Base-by-base conservation (phyloP, 1,140 invertebrate species). In the Dysdera silvatica region DNA sequence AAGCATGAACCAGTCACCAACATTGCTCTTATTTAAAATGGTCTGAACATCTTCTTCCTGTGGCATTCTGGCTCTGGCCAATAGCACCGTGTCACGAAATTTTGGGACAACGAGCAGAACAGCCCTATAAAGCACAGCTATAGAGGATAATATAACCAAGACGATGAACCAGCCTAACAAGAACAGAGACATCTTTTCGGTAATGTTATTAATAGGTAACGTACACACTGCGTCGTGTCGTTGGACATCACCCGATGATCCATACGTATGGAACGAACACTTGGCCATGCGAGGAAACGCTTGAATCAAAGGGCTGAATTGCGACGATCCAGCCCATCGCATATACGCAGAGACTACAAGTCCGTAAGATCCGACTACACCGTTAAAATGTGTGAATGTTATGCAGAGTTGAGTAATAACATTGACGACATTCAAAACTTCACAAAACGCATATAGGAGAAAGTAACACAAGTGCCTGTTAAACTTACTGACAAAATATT, bases 261-360 rank as follows among this genome's bases (percentile, higher is more conserved):
- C 91, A 72, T 81, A 93, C 77, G 91, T 92, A 77, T 87, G 87
- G 84, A 95, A 94, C 48, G 88, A 91, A 73, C 91, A 95, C 73
- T 94, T 95, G 4, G 91, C 91, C 1, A 95, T 77, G 60, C 89
- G 78, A 0, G 91, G 91, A 72, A 95, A 95, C 14, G 94, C 80
- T 67, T 84, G 83, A 10, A 78, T 71, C 78, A 82, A 80, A 0
- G 80, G 80, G 69, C 82, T 75, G 12, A 74, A 76, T 26, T 80
- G 69, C 37, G 79, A 74, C 45, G 78, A 74, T 71, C 91, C 89
- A 73, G 93, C 87, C 84, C 86, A 83, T 65, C 86, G 85, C 0
- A 86, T 86, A 73, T 91, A 92, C 62, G 81, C 82, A 5, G 92
- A 74, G 5, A 76, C 74, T 23, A 73, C 70, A 26, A 72, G 70